A percentile compares a stretch with the other conserved stretches of the same genome.
Conservation (phyloP, 1,140 invertebrate genomes). For the Drosophila lini region DNA sequence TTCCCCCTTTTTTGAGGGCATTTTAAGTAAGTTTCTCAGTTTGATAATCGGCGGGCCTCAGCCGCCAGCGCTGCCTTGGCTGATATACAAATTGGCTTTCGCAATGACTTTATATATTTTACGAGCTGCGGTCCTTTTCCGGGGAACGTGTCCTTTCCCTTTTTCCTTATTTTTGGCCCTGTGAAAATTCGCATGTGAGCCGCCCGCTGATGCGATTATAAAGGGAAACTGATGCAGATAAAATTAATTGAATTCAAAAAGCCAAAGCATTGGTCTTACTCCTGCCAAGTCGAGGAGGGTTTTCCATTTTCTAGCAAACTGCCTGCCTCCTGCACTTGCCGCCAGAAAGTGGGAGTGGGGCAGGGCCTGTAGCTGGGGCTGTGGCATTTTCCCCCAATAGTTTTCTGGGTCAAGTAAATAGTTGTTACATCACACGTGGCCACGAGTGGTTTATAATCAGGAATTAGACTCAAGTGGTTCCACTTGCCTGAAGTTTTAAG, state of each 20-base stretch:
- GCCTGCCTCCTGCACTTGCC: conserved; percentile 19
- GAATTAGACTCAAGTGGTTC: conserved; percentile 30
- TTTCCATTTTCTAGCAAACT: conserved; percentile 53
- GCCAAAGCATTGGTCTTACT: conserved; percentile 68
- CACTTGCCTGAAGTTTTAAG: conserved; percentile 1
- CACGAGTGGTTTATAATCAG: conserved; percentile 24
- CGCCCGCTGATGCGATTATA: conserved; percentile 78
- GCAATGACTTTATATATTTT: conserved; percentile 81
- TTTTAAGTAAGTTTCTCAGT: conserved; percentile 82
- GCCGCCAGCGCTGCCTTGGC: conserved; percentile 33
- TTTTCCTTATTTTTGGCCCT: neutral
- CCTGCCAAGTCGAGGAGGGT: conserved; percentile 16
- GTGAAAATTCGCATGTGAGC: conserved; percentile 49
- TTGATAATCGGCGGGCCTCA: conserved; percentile 69
- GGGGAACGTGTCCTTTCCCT: conserved; percentile 35
- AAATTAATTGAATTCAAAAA: conserved; percentile 82
- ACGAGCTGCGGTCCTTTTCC: conserved; percentile 66
- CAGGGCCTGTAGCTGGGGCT: neutral
- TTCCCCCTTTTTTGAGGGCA: conserved; percentile 49
- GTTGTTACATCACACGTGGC: conserved; percentile 23
- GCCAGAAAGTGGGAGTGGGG: neutral
- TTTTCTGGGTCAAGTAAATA: conserved; percentile 44
- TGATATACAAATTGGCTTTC: conserved; percentile 82
- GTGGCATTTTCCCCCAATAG: conserved; percentile 15
- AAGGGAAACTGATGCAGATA: conserved; percentile 81